These are phyloP conservation scores for Linurgus olivaceus DNA, from an alignment of 2,797 vertebrate species.

Conservation along the genomic window DNA sequence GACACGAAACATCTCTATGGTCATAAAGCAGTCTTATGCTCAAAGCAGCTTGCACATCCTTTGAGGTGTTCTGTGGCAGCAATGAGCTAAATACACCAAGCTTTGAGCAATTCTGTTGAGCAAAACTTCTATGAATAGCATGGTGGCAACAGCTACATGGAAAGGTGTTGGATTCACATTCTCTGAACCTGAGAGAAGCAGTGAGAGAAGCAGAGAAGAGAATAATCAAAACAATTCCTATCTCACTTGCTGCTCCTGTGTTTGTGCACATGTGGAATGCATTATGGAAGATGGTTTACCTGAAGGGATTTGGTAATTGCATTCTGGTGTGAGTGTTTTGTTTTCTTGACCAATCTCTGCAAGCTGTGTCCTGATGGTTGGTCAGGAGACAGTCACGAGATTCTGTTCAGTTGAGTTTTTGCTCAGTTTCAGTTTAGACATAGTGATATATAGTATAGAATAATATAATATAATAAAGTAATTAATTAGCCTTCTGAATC, in stretches of 20 bases:
- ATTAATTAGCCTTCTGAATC: not conserved
- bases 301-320: not conserved
- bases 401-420: not conserved
- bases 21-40: not conserved
- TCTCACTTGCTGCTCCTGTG: not conserved
- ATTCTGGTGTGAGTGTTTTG: not conserved
- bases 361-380: not conserved
- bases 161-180: not conserved
- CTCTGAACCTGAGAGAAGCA: not conserved
- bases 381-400: not conserved
- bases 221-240: not conserved
- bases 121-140: not conserved
- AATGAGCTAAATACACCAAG: not conserved
- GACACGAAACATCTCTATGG: accelerated
- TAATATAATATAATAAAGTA: not conserved
- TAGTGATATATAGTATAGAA: not conserved
- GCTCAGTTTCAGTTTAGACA: not conserved
- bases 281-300: not conserved
- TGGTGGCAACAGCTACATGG: accelerated
- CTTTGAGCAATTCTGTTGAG: not conserved
- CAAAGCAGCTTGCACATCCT: not conserved
- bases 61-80: not conserved
- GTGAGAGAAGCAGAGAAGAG: not conserved
- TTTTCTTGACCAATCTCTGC: not conserved
- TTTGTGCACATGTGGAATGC: not conserved